Evolutionary conservation across 2,113 vertebrate species (phyloP).

Genomic region (Lophius piscatorius): DNA sequence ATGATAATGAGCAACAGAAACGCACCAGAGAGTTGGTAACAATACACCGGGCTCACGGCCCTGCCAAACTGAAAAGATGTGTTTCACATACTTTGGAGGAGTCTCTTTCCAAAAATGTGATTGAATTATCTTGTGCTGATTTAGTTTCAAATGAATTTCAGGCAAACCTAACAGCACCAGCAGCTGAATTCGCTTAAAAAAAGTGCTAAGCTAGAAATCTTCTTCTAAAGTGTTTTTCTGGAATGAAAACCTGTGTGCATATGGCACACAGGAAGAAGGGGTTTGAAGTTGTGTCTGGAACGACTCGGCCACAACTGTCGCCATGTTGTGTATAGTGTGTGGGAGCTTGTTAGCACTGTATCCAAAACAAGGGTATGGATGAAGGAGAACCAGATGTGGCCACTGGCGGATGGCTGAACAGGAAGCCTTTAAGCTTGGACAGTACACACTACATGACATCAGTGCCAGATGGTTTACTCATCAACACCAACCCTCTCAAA

Average conservation of each 20-base stretch:
- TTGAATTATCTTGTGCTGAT: background rate
- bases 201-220: conserved; percentile 26
- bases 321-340: conserved; percentile 45
- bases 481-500: conserved; percentile 54
- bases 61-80: conserved; percentile 13
- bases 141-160: conserved; percentile 13
- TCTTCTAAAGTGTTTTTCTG: no score
- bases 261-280: conserved; percentile 5
- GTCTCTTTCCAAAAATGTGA: background rate
- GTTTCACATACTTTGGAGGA: no score
- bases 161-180: background rate
- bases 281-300: conserved; percentile 18
- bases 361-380: conserved; percentile 71
- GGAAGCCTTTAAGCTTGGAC: conserved; percentile 54
- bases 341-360: conserved; percentile 62
- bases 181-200: background rate
- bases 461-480: conserved; percentile 61
- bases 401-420: conserved; percentile 44
- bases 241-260: background rate
- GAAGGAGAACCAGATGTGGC: conserved; percentile 71
- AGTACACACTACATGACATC: conserved; percentile 52
- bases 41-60: background rate
- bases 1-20: background rate
- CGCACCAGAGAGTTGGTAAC: conserved; percentile 2
- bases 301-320: conserved; percentile 23